Base-by-base conservation (phyloP, 2,797 vertebrate genomes). In the Malurus leucopterus region DNA sequence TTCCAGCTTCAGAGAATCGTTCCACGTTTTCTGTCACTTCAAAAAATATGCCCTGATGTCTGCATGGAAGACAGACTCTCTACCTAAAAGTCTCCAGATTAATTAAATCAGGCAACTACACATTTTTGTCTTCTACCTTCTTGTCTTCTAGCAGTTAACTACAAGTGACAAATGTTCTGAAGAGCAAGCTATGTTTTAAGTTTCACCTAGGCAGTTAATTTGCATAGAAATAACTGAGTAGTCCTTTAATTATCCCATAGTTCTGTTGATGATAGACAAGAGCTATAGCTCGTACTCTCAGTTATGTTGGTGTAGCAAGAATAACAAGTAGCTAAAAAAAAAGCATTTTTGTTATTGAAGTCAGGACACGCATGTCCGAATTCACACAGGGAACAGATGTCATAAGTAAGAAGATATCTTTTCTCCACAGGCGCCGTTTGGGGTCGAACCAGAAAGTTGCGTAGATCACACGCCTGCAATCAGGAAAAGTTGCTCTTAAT, bases 351-450 rank as follows among this genome's bases (percentile, higher is more conserved):
- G 54, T 95, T 95, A 36, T 71, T 91, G 89, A 84, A 93, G 93
- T 92, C 94, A 92, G 68, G 83, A 44, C 70, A 81, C 4, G 13
- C 91, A 82, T 94, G 83, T 95, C 92, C 1, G 58, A 88, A 76
- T 84, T 93, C 94, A 93, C 91, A 65, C 89, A 89, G 92, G 71
- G 94, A 89, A 11, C 90, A 94, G 95, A 93, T 95, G 92, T 86
- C 74, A n/a, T 70, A 61, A 93, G 93, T 71, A 95, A 92, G 92
- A 84, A 55, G 94, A 95, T 47, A 91, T 27, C 68, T 49, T 88
- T 90, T 85, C 74, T 63, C 77, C 51, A 21, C 88, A 75, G 50
- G 86, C 2, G 0, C 69, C 7, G 14, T 73, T 76, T 76, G 77
- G 54, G 85, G 43, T 26, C 54, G 83, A 82, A 68, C 77, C 38